These are phyloP conservation scores for Drosophila neotestacea DNA, from an alignment of 2,888 invertebrate species.

Conservation along the genomic window DNA sequence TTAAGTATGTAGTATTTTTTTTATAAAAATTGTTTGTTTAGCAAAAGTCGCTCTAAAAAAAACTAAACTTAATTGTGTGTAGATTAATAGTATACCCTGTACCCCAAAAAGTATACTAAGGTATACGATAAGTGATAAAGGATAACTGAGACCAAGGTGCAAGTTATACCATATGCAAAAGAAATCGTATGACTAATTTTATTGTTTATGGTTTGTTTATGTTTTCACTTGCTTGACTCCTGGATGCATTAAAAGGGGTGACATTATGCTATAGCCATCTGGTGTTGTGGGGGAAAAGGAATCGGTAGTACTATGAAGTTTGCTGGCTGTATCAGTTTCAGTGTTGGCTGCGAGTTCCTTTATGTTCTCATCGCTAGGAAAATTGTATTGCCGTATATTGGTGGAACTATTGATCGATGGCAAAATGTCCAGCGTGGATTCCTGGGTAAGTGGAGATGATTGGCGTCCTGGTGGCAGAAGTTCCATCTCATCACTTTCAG, in stretches of 20 bases:
- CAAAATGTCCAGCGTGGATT: constrained; percentile 53
- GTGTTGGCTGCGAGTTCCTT: background rate
- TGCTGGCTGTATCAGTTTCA: constrained; percentile 13
- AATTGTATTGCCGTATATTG: constrained; percentile 35
- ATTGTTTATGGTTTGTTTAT: background rate
- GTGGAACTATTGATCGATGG: constrained; percentile 30
- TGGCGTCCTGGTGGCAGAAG: constrained; percentile 72
- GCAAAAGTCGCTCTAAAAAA: background rate
- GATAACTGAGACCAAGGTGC: constrained; percentile 5
- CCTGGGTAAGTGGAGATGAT: constrained; percentile 47
- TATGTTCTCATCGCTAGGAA: constrained; percentile 13
- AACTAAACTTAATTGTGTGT: background rate
- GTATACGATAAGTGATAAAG: constrained; percentile 3
- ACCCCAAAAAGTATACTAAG: constrained; percentile 2
- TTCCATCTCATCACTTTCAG: constrained; percentile 82
- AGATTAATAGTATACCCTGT: background rate
- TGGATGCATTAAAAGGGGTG: constrained; percentile 69
- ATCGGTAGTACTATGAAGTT: constrained; percentile 22
- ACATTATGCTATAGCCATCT: constrained; percentile 82
- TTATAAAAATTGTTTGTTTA: no score
- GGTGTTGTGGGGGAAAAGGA: constrained; percentile 66
- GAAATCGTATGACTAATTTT: background rate
- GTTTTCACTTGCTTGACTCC: constrained; percentile 45
- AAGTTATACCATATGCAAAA: background rate
- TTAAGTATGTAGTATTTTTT: background rate